A percentile compares a stretch with the other conserved stretches of the same genome.
phyloP scores from a whole-genome alignment of 1,140 invertebrate species.

The Bombus consobrinus region DNA sequence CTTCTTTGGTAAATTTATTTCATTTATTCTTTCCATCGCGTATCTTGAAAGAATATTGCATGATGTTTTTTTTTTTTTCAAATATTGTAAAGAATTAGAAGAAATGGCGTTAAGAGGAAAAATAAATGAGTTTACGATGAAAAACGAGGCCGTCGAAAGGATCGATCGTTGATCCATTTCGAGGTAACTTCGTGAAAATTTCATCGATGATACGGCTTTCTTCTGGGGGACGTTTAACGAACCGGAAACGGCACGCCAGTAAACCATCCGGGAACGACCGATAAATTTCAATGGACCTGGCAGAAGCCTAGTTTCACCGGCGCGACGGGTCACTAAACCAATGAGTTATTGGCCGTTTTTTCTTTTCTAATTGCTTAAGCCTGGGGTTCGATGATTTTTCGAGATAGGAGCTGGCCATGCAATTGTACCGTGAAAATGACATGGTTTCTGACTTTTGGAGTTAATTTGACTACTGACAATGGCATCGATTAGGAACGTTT shows the following conservation, averaged over 20 bases:
- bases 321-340: slow-evolving; percentile 44
- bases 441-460: not conserved
- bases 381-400: not conserved
- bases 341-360: slow-evolving; percentile 19
- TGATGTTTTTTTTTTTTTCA: not conserved
- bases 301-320: slow-evolving; percentile 46
- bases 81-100: not conserved
- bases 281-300: slow-evolving; percentile 28
- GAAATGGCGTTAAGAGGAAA: not conserved
- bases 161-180: slow-evolving; percentile 27
- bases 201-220: slow-evolving; percentile 36
- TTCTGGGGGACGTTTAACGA: slow-evolving; percentile 34
- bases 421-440: not conserved
- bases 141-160: slow-evolving; percentile 30
- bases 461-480: not conserved
- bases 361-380: slow-evolving; percentile 20
- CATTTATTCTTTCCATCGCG: too few species aligned
- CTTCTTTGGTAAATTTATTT: not conserved
- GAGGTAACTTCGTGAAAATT: slow-evolving; percentile 8
- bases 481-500: too few species aligned
- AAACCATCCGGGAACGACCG: slow-evolving; percentile 51
- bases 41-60: not conserved
- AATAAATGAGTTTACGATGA: not conserved
- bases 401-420: not conserved
- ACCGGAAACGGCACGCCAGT: slow-evolving; percentile 25